Base-by-base conservation (phyloP, 2,113 vertebrate genomes). In the Herpailurus yagouaroundi region DNA sequence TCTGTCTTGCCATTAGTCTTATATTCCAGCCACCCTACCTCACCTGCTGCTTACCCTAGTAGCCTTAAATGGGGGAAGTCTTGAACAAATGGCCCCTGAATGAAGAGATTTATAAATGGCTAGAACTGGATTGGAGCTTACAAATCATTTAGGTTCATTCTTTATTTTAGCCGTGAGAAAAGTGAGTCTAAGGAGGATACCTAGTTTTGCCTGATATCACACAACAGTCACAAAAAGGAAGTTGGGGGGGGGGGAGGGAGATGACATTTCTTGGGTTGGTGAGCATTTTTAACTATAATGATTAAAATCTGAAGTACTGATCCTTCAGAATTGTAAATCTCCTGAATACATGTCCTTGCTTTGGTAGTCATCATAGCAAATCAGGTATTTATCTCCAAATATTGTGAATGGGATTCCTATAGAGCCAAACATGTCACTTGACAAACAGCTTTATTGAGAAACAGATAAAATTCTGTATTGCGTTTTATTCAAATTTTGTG, bases 281-380 rank as follows among this genome's bases (percentile, higher is more conserved):
- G 9, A 69, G 48, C 25, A 10, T 18, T 95, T 81, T 77, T 63
- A 91, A 91, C 84, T 57, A 63, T 60, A 80, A 74, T 74, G 16
- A 84, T 85, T 74, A 85, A 69, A 84, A 60, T 89, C 69, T 52
- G 38, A 71, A 55, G n/a, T 38, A 41, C 45, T 91, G 11, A 60
- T 71, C 19, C 63, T 87, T 94, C n/a, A 97, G 79, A 82, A 92
- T 21, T 97, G 2, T 64, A 94, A 92, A 48, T 86, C 57, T 55
- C 45, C 86, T 41, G 55, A 85, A 50, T 52, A 81, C 5, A 64
- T 38, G 29, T 81, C 6, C 81, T 21, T 89, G 31, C 77, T 97
- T 92, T 73, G 52, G 23, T 94, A 88, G 69, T 68, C 45, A 11
- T 41, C 68, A 3, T 33, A 23, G 12, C n/a, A 76, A 90, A 76